phyloP scores from a whole-genome alignment of 2,888 invertebrate species.

The Carpatolechia fugitivella region DNA sequence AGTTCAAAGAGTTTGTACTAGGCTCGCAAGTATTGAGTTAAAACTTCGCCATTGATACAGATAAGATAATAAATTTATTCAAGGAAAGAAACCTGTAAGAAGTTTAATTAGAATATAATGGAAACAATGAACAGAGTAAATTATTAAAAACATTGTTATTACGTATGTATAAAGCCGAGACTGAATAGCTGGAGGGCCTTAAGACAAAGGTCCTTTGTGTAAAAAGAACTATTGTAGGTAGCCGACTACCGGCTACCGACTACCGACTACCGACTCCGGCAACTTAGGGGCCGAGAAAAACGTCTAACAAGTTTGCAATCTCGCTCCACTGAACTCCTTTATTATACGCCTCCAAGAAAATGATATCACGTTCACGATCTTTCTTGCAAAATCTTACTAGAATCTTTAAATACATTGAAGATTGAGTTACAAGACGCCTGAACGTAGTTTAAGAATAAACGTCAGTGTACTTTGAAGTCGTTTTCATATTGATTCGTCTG shows the following conservation, averaged over 20 bases:
- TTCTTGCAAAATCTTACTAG: neutral
- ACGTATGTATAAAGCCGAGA: constrained; percentile 23
- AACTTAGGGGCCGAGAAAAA: constrained; percentile 11
- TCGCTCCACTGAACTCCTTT: constrained; percentile 14
- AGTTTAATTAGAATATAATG: neutral
- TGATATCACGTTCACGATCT: constrained; percentile 4
- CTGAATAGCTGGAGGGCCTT: constrained; percentile 30
- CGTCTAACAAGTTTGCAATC: constrained; percentile 16
- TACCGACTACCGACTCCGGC: neutral
- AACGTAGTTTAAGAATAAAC: no score
- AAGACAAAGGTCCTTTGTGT: constrained; percentile 40
- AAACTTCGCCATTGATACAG: neutral
- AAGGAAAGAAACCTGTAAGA: neutral
- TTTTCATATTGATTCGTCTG: no score
- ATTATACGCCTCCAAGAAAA: constrained; percentile 9
- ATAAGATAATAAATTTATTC: neutral
- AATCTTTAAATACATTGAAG: no score
- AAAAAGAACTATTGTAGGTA: constrained; percentile 22
- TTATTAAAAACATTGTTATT: neutral
- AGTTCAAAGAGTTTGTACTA: constrained; percentile 24
- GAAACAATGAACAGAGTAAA: constrained; percentile 5
- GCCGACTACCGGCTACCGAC: neutral
- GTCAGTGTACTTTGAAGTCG: no score
- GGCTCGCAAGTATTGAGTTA: constrained; percentile 23
- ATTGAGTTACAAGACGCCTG: no score